These are phyloP conservation scores for Diceros bicornis DNA, from an alignment of 2,797 vertebrate species.

Conservation along the genomic window DNA sequence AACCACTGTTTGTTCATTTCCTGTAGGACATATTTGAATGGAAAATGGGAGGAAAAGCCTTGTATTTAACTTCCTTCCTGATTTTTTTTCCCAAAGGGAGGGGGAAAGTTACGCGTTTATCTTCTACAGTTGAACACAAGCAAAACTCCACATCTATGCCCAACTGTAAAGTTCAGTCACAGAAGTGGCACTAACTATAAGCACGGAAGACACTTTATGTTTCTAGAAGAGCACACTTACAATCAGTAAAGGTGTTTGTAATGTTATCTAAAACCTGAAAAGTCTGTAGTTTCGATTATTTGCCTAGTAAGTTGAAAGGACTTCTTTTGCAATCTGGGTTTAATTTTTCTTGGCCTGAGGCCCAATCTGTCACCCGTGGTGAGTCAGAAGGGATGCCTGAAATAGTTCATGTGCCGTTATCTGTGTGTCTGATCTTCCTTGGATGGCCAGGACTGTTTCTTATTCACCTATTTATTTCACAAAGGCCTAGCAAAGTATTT, in stretches of 20 bases:
- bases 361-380: conserved; percentile 23
- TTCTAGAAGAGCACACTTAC: not conserved
- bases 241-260: not conserved
- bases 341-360: conserved; percentile 73
- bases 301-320: conserved; percentile 61
- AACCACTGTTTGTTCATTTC: conserved; percentile 83
- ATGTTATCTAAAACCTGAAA: conserved; percentile 60
- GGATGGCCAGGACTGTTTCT: not conserved
- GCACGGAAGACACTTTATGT: not conserved
- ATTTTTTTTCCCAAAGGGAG: conserved; percentile 49
- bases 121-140: conserved; percentile 53
- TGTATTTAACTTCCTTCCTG: conserved; percentile 84
- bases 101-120: conserved; percentile 27
- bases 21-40: conserved; percentile 77
- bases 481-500: not conserved
- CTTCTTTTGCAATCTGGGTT: not conserved
- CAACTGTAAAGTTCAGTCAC: not conserved
- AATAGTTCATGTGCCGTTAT: conserved; percentile 16
- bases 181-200: not conserved
- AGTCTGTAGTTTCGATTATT: not conserved
- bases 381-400: conserved; percentile 59
- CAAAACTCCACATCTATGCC: not conserved
- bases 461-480: conserved; percentile 18
- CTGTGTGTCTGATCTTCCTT: conserved; percentile 24
- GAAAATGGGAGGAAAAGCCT: conserved; percentile 85